A percentile compares a stretch with the other conserved stretches of the same genome.
phyloP scores from a whole-genome alignment of 2,888 invertebrate genomes.

The Allophyes oxyacanthae region DNA sequence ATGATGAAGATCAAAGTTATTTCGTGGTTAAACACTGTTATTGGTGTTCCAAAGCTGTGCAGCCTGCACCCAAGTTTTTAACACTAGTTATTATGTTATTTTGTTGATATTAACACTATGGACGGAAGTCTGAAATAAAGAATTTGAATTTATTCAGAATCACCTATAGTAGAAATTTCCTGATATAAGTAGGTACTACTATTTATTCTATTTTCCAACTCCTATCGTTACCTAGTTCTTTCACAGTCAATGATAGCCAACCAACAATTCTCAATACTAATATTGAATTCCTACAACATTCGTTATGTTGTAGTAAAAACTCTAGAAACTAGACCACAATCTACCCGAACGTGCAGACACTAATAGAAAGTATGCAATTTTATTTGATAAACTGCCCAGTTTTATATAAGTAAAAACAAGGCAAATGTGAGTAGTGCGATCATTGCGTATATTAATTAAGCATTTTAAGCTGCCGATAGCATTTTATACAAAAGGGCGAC shows the following conservation, averaged over 20 bases:
- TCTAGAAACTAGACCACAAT: not conserved
- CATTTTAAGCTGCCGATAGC: constrained; percentile 22
- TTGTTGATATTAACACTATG: no score
- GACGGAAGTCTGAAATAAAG: no score
- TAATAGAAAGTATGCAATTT: not conserved
- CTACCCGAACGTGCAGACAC: no score
- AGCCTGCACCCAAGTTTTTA: not conserved
- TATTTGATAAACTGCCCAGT: not conserved
- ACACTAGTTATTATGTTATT: no score
- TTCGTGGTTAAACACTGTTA: constrained; percentile 4
- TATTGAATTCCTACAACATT: not conserved
- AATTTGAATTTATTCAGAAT: no score
- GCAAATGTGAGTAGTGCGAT: not conserved
- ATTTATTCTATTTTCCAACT: no score
- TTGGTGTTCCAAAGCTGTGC: no score
- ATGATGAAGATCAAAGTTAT: not conserved
- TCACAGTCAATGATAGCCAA: no score
- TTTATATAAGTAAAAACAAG: not conserved
- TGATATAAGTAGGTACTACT: no score
- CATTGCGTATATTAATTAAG: constrained; percentile 1
- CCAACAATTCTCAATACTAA: constrained; percentile 7
- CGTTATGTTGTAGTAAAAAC: not conserved
- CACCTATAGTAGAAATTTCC: no score
- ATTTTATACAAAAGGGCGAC: constrained; percentile 38
- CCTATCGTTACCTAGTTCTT: no score